Evolutionary conservation across 2,888 invertebrate species (phyloP).

Genomic region (Cryptophagus acutangulus): DNA sequence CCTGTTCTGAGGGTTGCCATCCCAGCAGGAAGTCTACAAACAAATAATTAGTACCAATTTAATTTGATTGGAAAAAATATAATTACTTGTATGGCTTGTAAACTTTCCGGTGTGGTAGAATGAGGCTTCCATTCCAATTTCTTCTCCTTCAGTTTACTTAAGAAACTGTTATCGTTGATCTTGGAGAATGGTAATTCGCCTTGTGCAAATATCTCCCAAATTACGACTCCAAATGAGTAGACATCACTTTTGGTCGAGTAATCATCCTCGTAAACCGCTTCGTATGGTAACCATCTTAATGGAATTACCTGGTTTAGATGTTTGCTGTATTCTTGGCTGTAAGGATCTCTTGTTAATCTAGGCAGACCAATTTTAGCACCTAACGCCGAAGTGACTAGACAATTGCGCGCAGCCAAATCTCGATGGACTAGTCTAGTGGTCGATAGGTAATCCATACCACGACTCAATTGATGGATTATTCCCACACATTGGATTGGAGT

Average conservation of each 20-base stretch:
- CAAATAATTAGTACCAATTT: conserved; percentile 11
- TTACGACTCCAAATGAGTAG: conserved; percentile 82
- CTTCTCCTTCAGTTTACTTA: conserved; percentile 59
- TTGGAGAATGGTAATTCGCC: conserved; percentile 73
- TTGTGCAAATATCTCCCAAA: conserved; percentile 85
- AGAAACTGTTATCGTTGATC: conserved; percentile 69
- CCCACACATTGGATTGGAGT: conserved; percentile 62
- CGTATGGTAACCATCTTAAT: conserved; percentile 84
- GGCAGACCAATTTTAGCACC: conserved; percentile 79
- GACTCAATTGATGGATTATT: conserved; percentile 70
- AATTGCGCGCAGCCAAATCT: conserved; percentile 89
- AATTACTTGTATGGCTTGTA: conserved; percentile 56
- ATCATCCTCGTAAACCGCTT: conserved; percentile 85
- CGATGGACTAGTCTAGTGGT: conserved; percentile 76
- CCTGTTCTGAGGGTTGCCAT: conserved; percentile 61
- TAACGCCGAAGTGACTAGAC: conserved; percentile 77
- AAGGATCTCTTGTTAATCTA: conserved; percentile 76
- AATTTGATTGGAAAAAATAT: conserved; percentile 25
- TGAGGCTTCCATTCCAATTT: conserved; percentile 66
- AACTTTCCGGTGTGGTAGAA: conserved; percentile 56
- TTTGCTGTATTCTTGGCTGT: conserved; percentile 85
- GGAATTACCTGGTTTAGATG: conserved; percentile 81
- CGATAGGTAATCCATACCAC: conserved; percentile 75
- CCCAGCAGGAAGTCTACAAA: conserved; percentile 60
- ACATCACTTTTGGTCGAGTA: conserved; percentile 91